Percentiles rank a stretch among this genome's conserved stretches.
Evolutionary conservation across 64 coral and sea anemone genomes (phyloP).

Genomic region (Catalaphyllia jardinei): DNA sequence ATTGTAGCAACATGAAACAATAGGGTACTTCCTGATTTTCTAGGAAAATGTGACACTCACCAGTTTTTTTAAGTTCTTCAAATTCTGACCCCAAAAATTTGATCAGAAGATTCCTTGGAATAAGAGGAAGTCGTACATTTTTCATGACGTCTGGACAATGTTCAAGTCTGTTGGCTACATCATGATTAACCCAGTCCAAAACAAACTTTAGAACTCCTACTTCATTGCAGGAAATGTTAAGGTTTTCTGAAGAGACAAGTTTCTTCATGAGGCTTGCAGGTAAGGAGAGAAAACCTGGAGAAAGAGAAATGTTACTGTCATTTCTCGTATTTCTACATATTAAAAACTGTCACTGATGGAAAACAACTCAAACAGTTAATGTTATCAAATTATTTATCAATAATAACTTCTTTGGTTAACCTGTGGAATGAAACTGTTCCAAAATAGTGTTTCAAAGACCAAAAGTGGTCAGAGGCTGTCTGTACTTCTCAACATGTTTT

Average conservation of each 20-base stretch:
- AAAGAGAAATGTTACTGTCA: neutral
- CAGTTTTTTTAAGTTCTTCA: constrained; percentile 32
- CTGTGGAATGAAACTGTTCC: too few relatives aligned
- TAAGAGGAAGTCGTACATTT: constrained; percentile 58
- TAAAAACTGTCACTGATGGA: too few relatives aligned
- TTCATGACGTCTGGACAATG: constrained; percentile 35
- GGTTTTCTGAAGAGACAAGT: constrained; percentile 44
- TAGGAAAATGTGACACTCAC: neutral
- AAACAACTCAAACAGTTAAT: too few relatives aligned
- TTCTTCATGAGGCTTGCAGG: constrained; percentile 17
- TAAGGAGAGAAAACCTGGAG: constrained; percentile 38
- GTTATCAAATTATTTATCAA: too few relatives aligned
- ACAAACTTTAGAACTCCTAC: constrained; percentile 23
- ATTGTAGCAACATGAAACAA: too few relatives aligned
- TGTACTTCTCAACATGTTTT: too few relatives aligned
- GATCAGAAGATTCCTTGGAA: constrained; percentile 24
- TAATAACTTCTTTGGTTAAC: too few relatives aligned
- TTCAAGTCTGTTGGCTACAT: neutral
- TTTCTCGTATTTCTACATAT: neutral
- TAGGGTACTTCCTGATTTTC: neutral
- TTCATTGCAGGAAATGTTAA: constrained; percentile 47
- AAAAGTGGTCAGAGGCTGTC: too few relatives aligned
- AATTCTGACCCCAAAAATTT: constrained; percentile 23
- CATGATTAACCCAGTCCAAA: constrained; percentile 38
- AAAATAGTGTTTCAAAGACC: too few relatives aligned